phyloP scores from a whole-genome alignment of 1,140 invertebrate species.

The Venustaconcha ellipsiformis region DNA sequence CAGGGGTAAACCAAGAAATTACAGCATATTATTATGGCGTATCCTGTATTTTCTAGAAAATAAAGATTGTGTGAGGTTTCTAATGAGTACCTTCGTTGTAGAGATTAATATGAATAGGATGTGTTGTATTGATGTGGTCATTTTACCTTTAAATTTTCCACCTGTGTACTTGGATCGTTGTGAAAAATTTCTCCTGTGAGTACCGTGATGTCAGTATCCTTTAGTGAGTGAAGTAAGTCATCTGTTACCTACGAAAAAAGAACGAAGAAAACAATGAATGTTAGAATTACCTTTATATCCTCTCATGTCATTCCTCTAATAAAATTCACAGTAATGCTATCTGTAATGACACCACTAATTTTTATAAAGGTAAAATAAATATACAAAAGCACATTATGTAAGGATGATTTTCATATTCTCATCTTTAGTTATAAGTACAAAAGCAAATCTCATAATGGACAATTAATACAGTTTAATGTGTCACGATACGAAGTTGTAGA shows the following conservation, averaged over 20 bases:
- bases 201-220: slow-evolving; percentile 22
- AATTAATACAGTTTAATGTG: too few species aligned
- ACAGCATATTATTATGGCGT: too few species aligned
- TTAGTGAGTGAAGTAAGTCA: slow-evolving; percentile 8
- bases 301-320: not conserved
- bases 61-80: too few species aligned
- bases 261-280: too few species aligned
- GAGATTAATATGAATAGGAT: too few species aligned
- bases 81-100: too few species aligned
- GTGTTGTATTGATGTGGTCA: not conserved
- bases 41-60: too few species aligned
- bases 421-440: not conserved
- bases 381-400: not conserved
- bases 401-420: not conserved
- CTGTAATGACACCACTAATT: not conserved
- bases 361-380: not conserved
- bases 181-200: slow-evolving; percentile 31
- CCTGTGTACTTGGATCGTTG: slow-evolving; percentile 13
- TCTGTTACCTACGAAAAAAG: slow-evolving; percentile 10
- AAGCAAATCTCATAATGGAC: too few species aligned
- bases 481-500: too few species aligned
- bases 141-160: slow-evolving; percentile 33
- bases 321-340: not conserved
- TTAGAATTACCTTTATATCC: too few species aligned
- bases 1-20: too few species aligned